Conservation (phyloP, 2,797 vertebrate genomes). For the Coregonus suidteri region DNA sequence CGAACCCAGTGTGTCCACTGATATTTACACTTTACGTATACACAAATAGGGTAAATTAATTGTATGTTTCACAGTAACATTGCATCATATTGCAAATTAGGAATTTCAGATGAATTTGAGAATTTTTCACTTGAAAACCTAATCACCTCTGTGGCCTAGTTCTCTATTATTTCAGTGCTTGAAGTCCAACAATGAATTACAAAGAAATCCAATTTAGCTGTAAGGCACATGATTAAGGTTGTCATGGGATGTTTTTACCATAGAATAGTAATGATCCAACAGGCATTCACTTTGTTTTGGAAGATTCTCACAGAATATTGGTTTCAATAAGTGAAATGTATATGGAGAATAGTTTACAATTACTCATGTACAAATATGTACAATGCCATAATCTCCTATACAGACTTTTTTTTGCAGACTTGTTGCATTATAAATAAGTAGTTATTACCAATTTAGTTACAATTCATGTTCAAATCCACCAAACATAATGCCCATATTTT, state of each 20-base stretch:
- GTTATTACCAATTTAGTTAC: not conserved
- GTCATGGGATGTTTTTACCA: too few species aligned
- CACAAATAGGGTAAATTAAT: not conserved
- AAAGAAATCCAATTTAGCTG: not conserved
- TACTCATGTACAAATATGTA: not conserved
- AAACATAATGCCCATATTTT: too few species aligned
- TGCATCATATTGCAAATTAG: too few species aligned
- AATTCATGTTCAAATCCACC: not conserved
- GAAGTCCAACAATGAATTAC: not conserved
- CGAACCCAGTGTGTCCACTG: not conserved
- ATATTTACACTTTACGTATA: not conserved
- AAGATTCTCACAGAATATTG: not conserved
- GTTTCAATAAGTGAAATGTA: too few species aligned
- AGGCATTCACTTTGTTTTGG: not conserved
- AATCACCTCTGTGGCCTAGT: not conserved
- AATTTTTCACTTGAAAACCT: not conserved
- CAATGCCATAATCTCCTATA: too few species aligned
- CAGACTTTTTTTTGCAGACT: too few species aligned
- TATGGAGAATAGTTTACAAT: not conserved
- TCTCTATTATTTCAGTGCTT: not conserved
- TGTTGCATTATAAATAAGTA: too few species aligned
- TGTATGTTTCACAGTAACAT: not conserved
- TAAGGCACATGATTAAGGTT: too few species aligned
- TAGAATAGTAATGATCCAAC: not conserved
- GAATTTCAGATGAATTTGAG: not conserved